Evolutionary conservation across 2,888 invertebrate genomes (phyloP).

Genomic region (Resseliella maxima): DNA sequence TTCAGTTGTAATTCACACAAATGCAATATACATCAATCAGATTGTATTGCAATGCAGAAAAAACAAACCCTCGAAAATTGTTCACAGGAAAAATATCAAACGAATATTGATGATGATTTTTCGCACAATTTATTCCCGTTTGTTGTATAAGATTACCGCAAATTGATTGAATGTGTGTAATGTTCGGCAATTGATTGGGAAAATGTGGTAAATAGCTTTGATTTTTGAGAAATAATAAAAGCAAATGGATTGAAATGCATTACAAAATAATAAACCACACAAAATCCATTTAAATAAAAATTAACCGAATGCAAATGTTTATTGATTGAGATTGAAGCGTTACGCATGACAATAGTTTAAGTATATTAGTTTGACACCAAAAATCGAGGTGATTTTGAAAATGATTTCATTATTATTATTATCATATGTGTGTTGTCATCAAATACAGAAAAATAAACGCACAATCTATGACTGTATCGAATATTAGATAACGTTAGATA

Average conservation of each 20-base stretch:
- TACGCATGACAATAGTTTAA: background rate
- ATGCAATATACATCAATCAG: no score
- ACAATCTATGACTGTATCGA: background rate
- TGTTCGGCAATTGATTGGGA: no score
- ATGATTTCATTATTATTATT: background rate
- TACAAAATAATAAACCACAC: background rate
- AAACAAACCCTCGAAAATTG: no score
- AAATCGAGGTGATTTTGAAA: background rate
- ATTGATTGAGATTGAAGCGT: background rate
- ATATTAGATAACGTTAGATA: background rate
- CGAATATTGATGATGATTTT: no score
- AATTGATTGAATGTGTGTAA: no score
- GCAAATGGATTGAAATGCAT: background rate
- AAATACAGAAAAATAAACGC: background rate
- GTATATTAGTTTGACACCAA: background rate
- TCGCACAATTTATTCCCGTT: no score
- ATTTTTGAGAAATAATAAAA: background rate
- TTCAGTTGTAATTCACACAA: no score
- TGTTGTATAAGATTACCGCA: no score
- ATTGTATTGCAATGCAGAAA: no score
- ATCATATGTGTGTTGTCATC: background rate
- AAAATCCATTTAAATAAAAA: slow-evolving; percentile 1
- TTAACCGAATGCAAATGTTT: slow-evolving; percentile 24
- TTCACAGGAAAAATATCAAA: no score
- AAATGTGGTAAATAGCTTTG: background rate